Conservation (phyloP, 2,113 vertebrate species). For the Phylloscopus whistleri region DNA sequence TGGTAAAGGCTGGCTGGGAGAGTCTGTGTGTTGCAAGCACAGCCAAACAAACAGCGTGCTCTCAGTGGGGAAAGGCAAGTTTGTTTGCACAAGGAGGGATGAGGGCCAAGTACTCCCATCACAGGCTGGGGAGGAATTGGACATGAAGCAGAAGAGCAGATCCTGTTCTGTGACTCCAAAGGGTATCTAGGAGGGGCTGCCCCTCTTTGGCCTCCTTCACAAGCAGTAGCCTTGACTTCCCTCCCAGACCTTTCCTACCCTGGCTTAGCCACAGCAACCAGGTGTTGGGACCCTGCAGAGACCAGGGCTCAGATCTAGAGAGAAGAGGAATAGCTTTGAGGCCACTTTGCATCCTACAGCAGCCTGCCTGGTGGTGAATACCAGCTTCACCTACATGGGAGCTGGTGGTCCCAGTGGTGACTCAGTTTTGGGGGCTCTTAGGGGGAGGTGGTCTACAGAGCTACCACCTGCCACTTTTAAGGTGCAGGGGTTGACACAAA, state of each 20-base stretch:
- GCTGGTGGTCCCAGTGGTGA: not conserved
- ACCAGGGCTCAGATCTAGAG: not conserved
- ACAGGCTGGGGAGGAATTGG: not conserved
- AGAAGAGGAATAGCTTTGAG: not conserved
- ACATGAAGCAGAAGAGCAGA: not conserved
- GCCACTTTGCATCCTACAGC: not conserved
- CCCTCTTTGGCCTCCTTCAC: not conserved
- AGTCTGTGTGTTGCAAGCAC: not conserved
- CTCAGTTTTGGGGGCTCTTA: not conserved
- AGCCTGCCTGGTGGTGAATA: accelerated
- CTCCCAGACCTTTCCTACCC: not conserved
- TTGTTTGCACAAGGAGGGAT: not conserved
- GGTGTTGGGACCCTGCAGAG: not conserved
- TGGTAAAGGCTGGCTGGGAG: not conserved
- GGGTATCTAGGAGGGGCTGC: not conserved
- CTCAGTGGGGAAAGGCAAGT: not conserved
- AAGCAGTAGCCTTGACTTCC: not conserved
- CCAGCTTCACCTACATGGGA: accelerated
- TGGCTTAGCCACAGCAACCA: not conserved
- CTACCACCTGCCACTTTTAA: too few relatives aligned
- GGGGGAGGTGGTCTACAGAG: not conserved
- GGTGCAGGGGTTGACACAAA: not conserved
- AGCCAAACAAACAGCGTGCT: not conserved
- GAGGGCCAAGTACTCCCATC: not conserved
- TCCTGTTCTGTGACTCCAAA: not conserved